Percentiles rank a stretch among this genome's conserved stretches.
These are phyloP conservation scores for Chironomus tentans DNA, from an alignment of 2,888 invertebrate species.

Conservation along the genomic window DNA sequence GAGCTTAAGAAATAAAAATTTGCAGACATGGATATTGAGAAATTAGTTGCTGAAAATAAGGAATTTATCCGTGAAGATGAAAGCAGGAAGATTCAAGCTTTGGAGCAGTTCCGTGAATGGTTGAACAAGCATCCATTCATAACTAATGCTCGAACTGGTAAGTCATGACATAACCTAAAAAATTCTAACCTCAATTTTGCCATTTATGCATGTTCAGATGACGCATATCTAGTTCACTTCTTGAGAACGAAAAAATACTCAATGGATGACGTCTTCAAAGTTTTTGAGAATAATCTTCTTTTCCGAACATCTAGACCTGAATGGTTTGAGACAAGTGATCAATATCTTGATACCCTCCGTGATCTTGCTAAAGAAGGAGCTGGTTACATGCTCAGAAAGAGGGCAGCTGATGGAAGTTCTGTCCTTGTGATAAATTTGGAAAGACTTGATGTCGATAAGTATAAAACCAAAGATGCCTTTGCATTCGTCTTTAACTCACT, in stretches of 20 bases:
- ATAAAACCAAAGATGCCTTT: neutral
- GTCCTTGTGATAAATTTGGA: neutral
- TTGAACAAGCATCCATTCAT: conserved; percentile 74
- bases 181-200: neutral
- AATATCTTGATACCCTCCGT: neutral
- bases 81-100: conserved; percentile 58
- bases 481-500: neutral
- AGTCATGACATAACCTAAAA: neutral
- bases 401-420: neutral
- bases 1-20: neutral
- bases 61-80: conserved; percentile 74
- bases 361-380: neutral
- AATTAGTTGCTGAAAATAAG: conserved; percentile 34
- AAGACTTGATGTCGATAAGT: neutral
- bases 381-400: neutral
- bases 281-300: neutral
- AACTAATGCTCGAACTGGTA: conserved; percentile 67
- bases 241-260: conserved; percentile 81
- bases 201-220: conserved; percentile 40
- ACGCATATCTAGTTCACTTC: conserved; percentile 72
- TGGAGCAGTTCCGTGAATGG: conserved; percentile 73
- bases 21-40: neutral
- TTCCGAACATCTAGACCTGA: neutral
- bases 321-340: neutral
- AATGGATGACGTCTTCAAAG: neutral